Conservation (phyloP, 2,888 invertebrate genomes). For the Laspeyria flexula region DNA sequence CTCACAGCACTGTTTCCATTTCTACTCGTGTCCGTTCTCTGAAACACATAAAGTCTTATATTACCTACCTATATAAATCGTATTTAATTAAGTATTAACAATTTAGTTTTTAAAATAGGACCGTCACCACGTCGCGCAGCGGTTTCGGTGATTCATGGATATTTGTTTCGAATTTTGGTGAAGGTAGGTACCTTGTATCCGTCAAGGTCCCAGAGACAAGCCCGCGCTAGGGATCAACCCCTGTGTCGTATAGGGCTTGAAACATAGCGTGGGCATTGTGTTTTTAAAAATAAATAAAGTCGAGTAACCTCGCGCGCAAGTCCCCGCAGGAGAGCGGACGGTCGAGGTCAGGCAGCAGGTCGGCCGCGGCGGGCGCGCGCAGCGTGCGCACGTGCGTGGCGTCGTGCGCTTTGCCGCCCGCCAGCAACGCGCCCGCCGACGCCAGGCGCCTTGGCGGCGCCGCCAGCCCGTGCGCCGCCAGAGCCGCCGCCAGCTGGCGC, state of each 20-base stretch:
- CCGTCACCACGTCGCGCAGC: too few species aligned
- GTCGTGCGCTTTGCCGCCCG: slow-evolving; percentile 79
- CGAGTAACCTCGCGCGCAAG: slow-evolving; percentile 72
- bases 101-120: too few species aligned
- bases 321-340: slow-evolving; percentile 82
- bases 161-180: too few species aligned
- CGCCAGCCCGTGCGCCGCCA: slow-evolving; percentile 93
- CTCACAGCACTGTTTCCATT: slow-evolving; percentile 97
- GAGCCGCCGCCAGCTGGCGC: slow-evolving; percentile 93
- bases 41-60: slow-evolving; percentile 41
- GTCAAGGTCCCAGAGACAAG: too few species aligned
- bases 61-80: too few species aligned
- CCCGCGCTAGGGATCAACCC: too few species aligned
- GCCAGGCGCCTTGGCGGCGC: slow-evolving; percentile 89
- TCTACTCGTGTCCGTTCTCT: slow-evolving; percentile 90
- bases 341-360: slow-evolving; percentile 79
- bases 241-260: too few species aligned
- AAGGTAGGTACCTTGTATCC: too few species aligned
- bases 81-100: too few species aligned
- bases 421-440: slow-evolving; percentile 87
- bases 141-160: too few species aligned
- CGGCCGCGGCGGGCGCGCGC: slow-evolving; percentile 73
- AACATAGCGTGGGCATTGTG: too few species aligned
- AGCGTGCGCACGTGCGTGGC: slow-evolving; percentile 83
- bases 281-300: too few species aligned